A percentile compares a stretch with the other conserved stretches of the same genome.
Evolutionary conservation across 2,888 invertebrate genomes (phyloP).

Genomic region (Artemia sinica): DNA sequence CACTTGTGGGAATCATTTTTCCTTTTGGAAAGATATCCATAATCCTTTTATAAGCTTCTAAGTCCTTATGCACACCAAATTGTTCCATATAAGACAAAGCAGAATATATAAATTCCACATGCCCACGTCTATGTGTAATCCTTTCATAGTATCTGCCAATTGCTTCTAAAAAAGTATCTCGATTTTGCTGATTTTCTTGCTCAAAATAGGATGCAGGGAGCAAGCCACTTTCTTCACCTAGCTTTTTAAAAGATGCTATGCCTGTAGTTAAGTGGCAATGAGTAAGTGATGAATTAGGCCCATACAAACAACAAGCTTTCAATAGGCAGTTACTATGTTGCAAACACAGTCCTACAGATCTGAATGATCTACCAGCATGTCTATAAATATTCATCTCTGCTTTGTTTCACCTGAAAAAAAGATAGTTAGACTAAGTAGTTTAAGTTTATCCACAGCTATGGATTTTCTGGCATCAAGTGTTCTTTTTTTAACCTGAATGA

Average conservation of each 20-base stretch:
- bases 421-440: too few species aligned
- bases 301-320: too few species aligned
- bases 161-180: constrained; percentile 48
- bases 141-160: constrained; percentile 52
- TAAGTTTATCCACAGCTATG: too few species aligned
- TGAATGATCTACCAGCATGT: too few species aligned
- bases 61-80: constrained; percentile 69
- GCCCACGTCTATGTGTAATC: constrained; percentile 54
- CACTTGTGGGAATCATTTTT: constrained; percentile 60
- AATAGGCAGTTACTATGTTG: too few species aligned
- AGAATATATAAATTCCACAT: constrained; percentile 83
- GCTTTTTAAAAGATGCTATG: not conserved
- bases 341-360: too few species aligned
- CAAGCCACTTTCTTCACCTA: not conserved
- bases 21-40: constrained; percentile 75
- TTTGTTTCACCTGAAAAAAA: too few species aligned
- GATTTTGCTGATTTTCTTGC: constrained; percentile 24
- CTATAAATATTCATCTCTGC: too few species aligned
- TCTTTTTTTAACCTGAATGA: too few species aligned
- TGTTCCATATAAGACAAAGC: constrained; percentile 73
- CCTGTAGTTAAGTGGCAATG: too few species aligned
- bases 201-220: constrained; percentile 18
- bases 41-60: constrained; percentile 67
- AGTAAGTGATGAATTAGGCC: too few species aligned
- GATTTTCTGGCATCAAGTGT: too few species aligned